phyloP scores from a whole-genome alignment of 2,888 invertebrate genomes.

The Agapostemon virescens region DNA sequence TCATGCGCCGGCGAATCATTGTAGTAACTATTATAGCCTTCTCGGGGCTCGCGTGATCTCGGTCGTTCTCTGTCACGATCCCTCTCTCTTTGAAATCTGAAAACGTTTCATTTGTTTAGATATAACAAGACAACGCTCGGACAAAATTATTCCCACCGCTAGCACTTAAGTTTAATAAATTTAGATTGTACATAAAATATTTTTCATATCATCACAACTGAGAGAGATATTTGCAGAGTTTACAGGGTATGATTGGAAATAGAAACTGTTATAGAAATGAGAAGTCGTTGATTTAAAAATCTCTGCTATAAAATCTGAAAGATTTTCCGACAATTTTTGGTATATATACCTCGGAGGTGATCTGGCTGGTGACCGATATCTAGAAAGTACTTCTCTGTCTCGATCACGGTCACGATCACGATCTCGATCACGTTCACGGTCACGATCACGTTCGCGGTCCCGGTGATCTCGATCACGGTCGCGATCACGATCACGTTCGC shows the following conservation, averaged over 20 bases:
- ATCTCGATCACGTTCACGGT: slow-evolving; percentile 71
- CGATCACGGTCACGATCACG: slow-evolving; percentile 41
- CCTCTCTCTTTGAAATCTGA: slow-evolving; percentile 77
- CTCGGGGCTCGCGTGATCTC: slow-evolving; percentile 76
- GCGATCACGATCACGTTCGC: slow-evolving; percentile 72
- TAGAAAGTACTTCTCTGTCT: slow-evolving; percentile 76
- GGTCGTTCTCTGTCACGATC: slow-evolving; percentile 77
- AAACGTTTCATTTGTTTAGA: slow-evolving; percentile 13
- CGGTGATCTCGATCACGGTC: slow-evolving; percentile 74
- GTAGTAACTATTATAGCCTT: slow-evolving; percentile 76
- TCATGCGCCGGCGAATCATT: slow-evolving; percentile 76
- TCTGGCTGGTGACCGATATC: slow-evolving; percentile 77
- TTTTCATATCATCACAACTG: no score
- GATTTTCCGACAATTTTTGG: no score
- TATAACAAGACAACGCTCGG: neutral
- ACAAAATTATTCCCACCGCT: no score
- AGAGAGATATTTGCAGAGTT: no score
- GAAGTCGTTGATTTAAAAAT: no score
- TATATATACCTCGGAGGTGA: slow-evolving; percentile 76
- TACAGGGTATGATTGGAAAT: no score
- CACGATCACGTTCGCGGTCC: slow-evolving; percentile 15
- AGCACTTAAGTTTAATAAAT: slow-evolving; percentile 12
- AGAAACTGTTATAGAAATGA: no score
- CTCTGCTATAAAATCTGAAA: no score
- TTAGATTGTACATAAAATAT: no score